These are phyloP conservation scores for Progne subis DNA, from an alignment of 2,113 vertebrate genomes.

Conservation along the genomic window DNA sequence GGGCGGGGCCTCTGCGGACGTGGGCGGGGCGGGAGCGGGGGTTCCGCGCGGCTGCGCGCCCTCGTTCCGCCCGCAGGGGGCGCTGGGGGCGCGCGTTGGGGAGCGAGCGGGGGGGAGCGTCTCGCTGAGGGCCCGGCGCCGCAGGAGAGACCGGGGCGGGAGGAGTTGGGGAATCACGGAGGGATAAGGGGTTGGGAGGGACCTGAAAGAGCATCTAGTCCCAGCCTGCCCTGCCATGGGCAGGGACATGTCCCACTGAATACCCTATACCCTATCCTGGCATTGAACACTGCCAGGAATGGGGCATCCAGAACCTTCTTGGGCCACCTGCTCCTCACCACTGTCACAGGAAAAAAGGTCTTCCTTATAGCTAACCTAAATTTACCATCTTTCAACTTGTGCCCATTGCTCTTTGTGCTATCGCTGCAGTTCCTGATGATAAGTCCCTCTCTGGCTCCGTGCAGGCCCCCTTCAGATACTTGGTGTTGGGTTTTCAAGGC, in stretches of 20 bases:
- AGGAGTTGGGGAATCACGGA: rapidly evolving
- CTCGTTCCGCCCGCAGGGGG: not conserved
- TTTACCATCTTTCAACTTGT: not conserved
- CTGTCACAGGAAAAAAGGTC: not conserved
- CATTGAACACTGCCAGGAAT: too few species aligned
- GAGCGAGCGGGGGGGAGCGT: not conserved
- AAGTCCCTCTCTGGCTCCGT: too few species aligned
- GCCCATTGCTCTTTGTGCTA: not conserved
- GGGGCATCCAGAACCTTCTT: too few species aligned
- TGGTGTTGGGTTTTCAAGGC: not conserved
- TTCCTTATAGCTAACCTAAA: not conserved
- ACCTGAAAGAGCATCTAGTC: rapidly evolving
- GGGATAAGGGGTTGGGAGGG: rapidly evolving
- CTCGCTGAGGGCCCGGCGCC: not conserved
- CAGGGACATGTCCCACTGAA: too few species aligned
- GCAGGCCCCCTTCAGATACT: not conserved
- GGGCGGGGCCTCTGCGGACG: not conserved
- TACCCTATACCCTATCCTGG: not conserved
- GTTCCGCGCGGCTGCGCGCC: too few species aligned
- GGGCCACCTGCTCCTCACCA: not conserved
- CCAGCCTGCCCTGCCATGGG: not conserved
- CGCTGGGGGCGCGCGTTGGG: not conserved
- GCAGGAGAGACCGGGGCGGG: rapidly evolving
- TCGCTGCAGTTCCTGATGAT: not conserved
- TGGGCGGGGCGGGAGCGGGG: not conserved